Percentiles rank a stretch among this genome's conserved stretches.
Evolutionary conservation across 2,797 vertebrate species (phyloP).

Genomic region (Stomatorhinus walkeri): DNA sequence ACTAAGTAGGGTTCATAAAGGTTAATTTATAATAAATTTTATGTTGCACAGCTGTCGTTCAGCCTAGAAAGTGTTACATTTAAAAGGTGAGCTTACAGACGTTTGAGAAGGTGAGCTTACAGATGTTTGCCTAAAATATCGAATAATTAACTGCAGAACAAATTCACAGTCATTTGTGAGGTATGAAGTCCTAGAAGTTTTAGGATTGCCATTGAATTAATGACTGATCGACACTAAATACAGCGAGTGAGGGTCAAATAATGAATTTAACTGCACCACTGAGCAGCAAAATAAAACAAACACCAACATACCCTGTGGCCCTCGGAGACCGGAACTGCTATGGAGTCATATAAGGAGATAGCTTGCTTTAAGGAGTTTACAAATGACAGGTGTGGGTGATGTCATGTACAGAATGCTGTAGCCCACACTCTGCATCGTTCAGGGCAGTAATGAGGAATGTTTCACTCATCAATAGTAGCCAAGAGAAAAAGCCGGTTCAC

Average conservation of each 20-base stretch:
- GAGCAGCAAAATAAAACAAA: not conserved
- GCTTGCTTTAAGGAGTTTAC: not conserved
- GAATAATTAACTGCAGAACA: not conserved
- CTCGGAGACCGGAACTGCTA: not conserved
- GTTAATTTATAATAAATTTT: not conserved
- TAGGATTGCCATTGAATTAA: not conserved
- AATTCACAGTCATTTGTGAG: not conserved
- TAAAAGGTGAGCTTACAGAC: not conserved
- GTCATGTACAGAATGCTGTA: not conserved
- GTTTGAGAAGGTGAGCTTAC: not conserved
- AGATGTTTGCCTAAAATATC: not conserved
- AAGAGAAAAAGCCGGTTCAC: not conserved
- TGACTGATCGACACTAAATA: not conserved
- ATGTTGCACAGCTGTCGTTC: not conserved
- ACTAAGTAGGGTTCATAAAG: not conserved
- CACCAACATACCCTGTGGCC: not conserved
- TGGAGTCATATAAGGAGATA: not conserved
- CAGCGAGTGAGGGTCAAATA: not conserved
- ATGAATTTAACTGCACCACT: not conserved
- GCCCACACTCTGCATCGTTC: not conserved
- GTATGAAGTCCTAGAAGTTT: not conserved
- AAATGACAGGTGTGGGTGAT: not conserved
- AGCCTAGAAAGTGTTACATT: not conserved
- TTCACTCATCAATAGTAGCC: not conserved
- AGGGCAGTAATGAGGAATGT: not conserved